Conservation (phyloP, 1,140 invertebrate species). For the Diachasmimorpha longicaudata region DNA sequence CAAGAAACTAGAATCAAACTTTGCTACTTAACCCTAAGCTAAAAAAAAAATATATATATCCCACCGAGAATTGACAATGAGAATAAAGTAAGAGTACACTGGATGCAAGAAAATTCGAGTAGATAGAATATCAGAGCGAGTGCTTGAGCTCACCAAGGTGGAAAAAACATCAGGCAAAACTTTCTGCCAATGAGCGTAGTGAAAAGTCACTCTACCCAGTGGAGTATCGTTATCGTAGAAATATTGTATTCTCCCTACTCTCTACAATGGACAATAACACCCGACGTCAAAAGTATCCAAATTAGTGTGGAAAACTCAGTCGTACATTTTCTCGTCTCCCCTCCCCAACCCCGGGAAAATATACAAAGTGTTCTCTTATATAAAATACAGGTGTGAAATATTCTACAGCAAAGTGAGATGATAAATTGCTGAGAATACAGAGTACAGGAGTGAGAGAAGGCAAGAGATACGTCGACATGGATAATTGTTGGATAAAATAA, state of each 20-base stretch:
- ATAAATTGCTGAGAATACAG: background rate
- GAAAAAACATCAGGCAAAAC: constrained; percentile 21
- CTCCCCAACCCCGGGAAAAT: background rate
- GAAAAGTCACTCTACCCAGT: constrained; percentile 2
- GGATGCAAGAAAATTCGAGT: background rate
- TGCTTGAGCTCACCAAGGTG: constrained; percentile 14
- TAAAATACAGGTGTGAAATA: background rate
- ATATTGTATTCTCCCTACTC: background rate
- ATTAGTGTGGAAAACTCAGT: constrained; percentile 26
- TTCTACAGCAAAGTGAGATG: background rate
- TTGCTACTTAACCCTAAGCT: background rate
- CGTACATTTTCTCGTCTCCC: background rate
- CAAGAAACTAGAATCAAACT: background rate
- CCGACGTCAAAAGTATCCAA: constrained; percentile 25
- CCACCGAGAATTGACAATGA: background rate
- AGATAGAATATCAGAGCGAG: constrained; percentile 6
- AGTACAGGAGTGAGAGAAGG: background rate
- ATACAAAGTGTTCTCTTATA: background rate
- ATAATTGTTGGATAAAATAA: too few relatives aligned
- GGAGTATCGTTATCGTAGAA: constrained; percentile 9
- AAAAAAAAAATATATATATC: background rate
- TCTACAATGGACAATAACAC: background rate
- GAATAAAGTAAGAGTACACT: background rate
- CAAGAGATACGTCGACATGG: too few relatives aligned
- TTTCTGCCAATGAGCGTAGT: background rate